Conservation (phyloP, 2,888 invertebrate species). For the Sclerodermus sp. region DNA sequence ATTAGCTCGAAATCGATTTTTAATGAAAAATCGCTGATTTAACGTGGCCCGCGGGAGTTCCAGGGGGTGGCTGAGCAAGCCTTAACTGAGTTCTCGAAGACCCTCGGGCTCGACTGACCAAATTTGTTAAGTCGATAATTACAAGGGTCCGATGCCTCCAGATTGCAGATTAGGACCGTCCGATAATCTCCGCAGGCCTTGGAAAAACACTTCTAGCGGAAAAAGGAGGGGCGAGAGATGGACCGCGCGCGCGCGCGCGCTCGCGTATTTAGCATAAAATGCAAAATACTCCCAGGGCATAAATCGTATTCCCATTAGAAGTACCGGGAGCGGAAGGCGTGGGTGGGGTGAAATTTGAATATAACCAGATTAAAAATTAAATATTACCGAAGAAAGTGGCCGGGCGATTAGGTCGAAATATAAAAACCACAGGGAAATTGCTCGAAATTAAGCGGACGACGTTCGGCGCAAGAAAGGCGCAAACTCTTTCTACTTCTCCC, state of each 20-base stretch:
- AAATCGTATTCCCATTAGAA: conserved; percentile 57
- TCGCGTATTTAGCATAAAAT: conserved; percentile 49
- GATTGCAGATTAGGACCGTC: conserved; percentile 21
- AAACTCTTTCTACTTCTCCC: no score
- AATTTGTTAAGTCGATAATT: conserved; percentile 50
- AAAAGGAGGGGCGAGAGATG: no score
- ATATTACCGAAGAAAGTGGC: conserved; percentile 42
- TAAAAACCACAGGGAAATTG: conserved; percentile 25
- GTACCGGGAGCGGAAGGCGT: conserved; percentile 24
- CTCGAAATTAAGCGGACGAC: conserved; percentile 7
- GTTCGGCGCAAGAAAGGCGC: background rate
- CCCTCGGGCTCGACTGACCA: conserved; percentile 43
- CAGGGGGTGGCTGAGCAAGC: no score
- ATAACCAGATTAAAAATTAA: conserved; percentile 56
- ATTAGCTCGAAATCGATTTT: no score
- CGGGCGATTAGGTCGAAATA: conserved; percentile 42
- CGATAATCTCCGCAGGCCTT: conserved; percentile 20
- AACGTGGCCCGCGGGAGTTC: no score
- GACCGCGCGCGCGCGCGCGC: conserved; percentile 30
- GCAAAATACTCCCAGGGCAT: conserved; percentile 50
- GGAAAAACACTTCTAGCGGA: background rate
- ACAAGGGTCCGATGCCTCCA: conserved; percentile 43
- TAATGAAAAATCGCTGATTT: no score
- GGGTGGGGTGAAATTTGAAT: conserved; percentile 48
- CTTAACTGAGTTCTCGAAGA: conserved; percentile 43